Evolutionary conservation across 2,113 vertebrate species (phyloP), one percentile per base, ranked within the genome.

Genomic region (Barbus barbus): DNA sequence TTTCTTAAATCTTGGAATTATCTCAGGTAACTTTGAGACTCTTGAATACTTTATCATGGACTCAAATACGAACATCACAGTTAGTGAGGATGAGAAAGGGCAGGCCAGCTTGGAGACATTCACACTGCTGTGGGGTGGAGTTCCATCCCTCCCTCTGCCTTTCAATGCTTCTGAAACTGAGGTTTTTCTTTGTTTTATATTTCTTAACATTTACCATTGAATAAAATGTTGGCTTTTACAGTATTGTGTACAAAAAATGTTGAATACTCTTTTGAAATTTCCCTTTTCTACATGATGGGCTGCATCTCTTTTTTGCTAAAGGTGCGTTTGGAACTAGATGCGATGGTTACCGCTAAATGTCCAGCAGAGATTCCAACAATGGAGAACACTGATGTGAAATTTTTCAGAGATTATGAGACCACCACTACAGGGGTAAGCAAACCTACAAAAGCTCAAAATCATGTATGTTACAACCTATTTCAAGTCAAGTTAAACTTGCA

Each of bases 401-500:
- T 92, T 91, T 95, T 94, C 92, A 93, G 91, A 72, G 94, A 95
- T 87, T 96, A 94, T 86, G 96, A 97, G 90, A 87, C 86, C 1
- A 91, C 90, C 82, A 88, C 89, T 82, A 88, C 78, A 44, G 71
- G 87, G 89, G 93, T 95, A 67, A 85, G 91, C 84, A 38, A 58
- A 11, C 11, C 11, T 78, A 20, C 75, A 18, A 24, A 20, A 16
- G 28, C 0, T n/a, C 41, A 48, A 24, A 6, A 73, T 46, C 69
- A 44, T 14, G 5, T 44, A 26, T 46, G 33, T 69, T 69, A 46
- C 71, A 73, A 36, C 60, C 60, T 67, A 33, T 33, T 36, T 5
- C 4, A 69, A 69, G 22, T 26, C 31, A 69, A 69, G 33, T 69
- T 69, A 38, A 33, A 9, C 9, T 36, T 36, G 65, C 18, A 36